Base-by-base conservation (phyloP, 2,888 invertebrate genomes). In the Lasioglossum vierecki region DNA sequence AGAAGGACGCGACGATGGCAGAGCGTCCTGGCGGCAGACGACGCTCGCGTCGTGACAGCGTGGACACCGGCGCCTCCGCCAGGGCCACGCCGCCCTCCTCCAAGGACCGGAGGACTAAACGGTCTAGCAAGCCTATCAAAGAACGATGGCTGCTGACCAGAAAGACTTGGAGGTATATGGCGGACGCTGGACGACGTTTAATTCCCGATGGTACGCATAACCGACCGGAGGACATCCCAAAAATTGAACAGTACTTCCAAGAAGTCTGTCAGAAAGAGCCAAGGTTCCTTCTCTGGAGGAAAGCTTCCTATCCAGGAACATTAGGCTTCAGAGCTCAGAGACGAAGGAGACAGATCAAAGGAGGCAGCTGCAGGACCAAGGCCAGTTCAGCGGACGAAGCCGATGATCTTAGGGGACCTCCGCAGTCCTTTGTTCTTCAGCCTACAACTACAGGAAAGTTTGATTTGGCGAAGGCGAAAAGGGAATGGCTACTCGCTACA, bases 81-180 rank as follows among this genome's bases (percentile, higher is more conserved):
- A 86, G 88, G 13, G 91, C 91, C 5, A 92, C 93, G 18, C 91
- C 92, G 11, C 87, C 92, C 13, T 87, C 91, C 88, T 95, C 95
- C 90, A 97, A 96, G 96, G 96, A 96, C 86, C 96, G 96, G 75
- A 95, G 96, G 91, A 95, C 96, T 83, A 96, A 96, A 90, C 96
- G 96, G 76, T 95, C 96, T 91, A 96, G 96, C 93, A 96, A 96
- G 86, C 96, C 96, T 0, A 94, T 94, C 76, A 97, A 97, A 93
- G 98, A 98, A 95, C 96, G 98, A 95, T 98, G 98, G 98, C 96
- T 98, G 84, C 96, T 98, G 83, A 98, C 98, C 71, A 96, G 98
- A 84, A 98, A 98, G 95, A 98, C 98, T 74, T 98, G 98, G 98
- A 96, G 98, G 91, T 98, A 98, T 95, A 98, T 98, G 98, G 97